These are phyloP conservation scores for Drosophila borealis DNA, from an alignment of 2,888 invertebrate genomes.

Conservation along the genomic window DNA sequence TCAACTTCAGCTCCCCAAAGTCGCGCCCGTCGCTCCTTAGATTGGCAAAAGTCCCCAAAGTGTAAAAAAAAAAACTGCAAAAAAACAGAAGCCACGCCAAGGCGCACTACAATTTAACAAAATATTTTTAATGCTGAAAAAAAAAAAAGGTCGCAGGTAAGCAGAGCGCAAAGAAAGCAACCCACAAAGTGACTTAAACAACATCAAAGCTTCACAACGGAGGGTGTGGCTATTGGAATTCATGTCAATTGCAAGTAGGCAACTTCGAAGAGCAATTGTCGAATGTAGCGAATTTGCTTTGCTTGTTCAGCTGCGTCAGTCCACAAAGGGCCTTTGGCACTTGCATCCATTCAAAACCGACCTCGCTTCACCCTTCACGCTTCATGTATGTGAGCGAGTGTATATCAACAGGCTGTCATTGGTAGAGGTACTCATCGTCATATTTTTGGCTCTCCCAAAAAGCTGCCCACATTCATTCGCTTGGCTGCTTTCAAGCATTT, in stretches of 20 bases:
- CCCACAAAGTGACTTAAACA: background rate
- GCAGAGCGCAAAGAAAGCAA: background rate
- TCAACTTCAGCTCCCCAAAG: slow-evolving; percentile 42
- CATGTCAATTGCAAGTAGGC: slow-evolving; percentile 30
- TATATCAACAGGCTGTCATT: slow-evolving; percentile 46
- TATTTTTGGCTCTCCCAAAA: slow-evolving; percentile 23
- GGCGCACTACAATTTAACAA: slow-evolving; percentile 26
- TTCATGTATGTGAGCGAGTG: slow-evolving; percentile 8
- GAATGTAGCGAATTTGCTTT: slow-evolving; percentile 41
- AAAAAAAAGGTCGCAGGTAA: slow-evolving; percentile 1
- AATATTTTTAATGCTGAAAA: slow-evolving; percentile 11
- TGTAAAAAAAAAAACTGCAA: slow-evolving; percentile 29
- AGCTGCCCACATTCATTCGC: slow-evolving; percentile 49
- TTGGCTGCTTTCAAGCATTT: slow-evolving; percentile 45
- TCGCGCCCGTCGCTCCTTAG: slow-evolving; percentile 37
- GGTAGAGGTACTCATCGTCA: slow-evolving; percentile 32
- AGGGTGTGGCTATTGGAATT: slow-evolving; percentile 25
- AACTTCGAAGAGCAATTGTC: slow-evolving; percentile 39
- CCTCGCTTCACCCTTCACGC: slow-evolving; percentile 4
- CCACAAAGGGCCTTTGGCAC: slow-evolving; percentile 68
- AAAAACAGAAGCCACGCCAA: slow-evolving; percentile 46
- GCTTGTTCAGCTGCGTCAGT: slow-evolving; percentile 39
- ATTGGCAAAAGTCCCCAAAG: slow-evolving; percentile 53
- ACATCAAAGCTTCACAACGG: slow-evolving; percentile 6
- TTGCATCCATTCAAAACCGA: slow-evolving; percentile 34